Conservation (phyloP, 2,888 invertebrate species). For the Ectobius pallidus region DNA sequence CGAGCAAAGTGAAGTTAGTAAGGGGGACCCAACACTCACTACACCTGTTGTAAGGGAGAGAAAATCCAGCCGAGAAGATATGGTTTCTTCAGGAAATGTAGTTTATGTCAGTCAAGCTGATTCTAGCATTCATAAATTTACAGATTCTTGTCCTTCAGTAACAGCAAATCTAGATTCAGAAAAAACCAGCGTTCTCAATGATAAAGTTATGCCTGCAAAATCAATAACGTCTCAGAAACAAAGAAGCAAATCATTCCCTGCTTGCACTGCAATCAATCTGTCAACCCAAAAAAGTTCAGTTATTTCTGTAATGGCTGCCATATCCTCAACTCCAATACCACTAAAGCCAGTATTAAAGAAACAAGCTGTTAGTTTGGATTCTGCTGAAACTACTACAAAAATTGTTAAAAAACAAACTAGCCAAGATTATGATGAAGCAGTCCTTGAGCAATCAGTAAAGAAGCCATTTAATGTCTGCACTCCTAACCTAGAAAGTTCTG, state of each 20-base stretch:
- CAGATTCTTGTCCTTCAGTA: neutral
- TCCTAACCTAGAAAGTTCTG: too few relatives aligned
- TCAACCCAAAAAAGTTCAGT: slow-evolving; percentile 37
- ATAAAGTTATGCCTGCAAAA: neutral
- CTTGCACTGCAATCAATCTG: neutral
- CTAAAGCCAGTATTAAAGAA: slow-evolving; percentile 60
- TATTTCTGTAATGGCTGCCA: slow-evolving; percentile 3
- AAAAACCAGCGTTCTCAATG: neutral
- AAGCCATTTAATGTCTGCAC: too few relatives aligned
- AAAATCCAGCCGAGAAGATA: slow-evolving; percentile 11
- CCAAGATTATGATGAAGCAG: slow-evolving; percentile 35
- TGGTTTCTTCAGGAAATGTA: neutral
- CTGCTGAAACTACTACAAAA: slow-evolving; percentile 50
- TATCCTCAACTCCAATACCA: neutral
- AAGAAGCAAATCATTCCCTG: slow-evolving; percentile 8
- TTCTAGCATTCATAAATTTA: neutral
- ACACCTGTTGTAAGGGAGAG: neutral
- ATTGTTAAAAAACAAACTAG: slow-evolving; percentile 26
- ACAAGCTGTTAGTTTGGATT: slow-evolving; percentile 63
- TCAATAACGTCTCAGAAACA: neutral
- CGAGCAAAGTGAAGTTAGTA: neutral
- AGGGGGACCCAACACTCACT: neutral
- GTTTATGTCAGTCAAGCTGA: slow-evolving; percentile 4
- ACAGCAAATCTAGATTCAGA: neutral
- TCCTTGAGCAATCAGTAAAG: slow-evolving; percentile 30